phyloP scores from a whole-genome alignment of 2,888 invertebrate species.

The Sphinx pinastri region DNA sequence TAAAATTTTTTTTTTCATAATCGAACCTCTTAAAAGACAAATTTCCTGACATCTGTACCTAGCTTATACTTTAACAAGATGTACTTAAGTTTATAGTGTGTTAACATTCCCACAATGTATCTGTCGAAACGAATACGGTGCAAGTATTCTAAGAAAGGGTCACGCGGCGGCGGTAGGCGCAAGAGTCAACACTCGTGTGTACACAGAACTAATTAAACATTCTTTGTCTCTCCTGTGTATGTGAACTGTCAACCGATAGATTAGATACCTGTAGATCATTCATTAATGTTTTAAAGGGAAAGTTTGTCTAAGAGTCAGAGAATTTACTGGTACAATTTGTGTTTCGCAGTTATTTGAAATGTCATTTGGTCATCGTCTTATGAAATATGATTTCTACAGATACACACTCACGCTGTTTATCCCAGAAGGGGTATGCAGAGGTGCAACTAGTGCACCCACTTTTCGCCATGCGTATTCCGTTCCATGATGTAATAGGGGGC shows the following conservation, averaged over 20 bases:
- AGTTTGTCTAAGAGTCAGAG: no score
- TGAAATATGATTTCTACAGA: no score
- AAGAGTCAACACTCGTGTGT: slow-evolving; percentile 54
- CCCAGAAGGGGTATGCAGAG: no score
- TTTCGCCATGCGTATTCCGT: no score
- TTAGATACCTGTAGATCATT: slow-evolving; percentile 34
- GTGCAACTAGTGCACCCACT: no score
- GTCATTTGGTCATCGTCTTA: no score
- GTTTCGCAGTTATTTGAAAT: no score
- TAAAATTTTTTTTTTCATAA: no score
- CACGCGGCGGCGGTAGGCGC: slow-evolving; percentile 55
- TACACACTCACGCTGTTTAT: no score
- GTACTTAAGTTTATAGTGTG: slow-evolving; percentile 26
- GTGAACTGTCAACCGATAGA: slow-evolving; percentile 59
- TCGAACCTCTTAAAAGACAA: no score
- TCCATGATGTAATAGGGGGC: no score
- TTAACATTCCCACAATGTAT: slow-evolving; percentile 46
- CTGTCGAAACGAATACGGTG: slow-evolving; percentile 45
- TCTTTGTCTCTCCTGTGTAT: slow-evolving; percentile 62
- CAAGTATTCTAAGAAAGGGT: slow-evolving; percentile 57
- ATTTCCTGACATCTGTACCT: not conserved
- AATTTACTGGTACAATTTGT: no score
- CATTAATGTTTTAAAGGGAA: not conserved
- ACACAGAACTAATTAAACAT: slow-evolving; percentile 69
- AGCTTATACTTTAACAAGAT: not conserved